These are phyloP conservation scores for Callipepla squamata DNA, from an alignment of 2,113 vertebrate genomes.

Conservation along the genomic window DNA sequence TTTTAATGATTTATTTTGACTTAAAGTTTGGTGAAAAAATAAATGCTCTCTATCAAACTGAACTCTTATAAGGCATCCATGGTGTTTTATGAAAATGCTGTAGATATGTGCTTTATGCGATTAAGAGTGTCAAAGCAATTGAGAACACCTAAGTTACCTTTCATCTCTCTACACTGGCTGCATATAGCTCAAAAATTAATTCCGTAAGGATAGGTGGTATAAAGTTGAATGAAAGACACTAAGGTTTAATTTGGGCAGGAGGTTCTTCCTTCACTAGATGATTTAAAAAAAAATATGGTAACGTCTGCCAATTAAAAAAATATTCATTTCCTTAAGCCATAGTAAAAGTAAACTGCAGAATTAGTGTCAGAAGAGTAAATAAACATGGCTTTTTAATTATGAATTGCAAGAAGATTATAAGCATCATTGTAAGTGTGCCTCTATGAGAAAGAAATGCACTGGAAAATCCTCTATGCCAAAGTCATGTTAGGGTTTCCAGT, in stretches of 20 bases:
- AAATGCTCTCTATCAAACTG: not conserved
- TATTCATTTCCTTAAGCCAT: not conserved
- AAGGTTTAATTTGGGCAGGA: not conserved
- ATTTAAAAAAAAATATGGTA: not conserved
- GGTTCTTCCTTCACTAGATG: not conserved
- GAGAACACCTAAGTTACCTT: not conserved
- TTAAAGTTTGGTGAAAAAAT: not conserved
- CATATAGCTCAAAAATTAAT: not conserved
- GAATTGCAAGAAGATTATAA: not conserved
- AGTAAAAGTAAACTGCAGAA: not conserved
- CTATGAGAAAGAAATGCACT: not conserved
- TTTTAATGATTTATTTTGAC: not conserved
- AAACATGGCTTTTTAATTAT: not conserved
- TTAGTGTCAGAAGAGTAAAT: not conserved
- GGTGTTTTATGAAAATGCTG: not conserved
- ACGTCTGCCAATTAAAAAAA: not conserved
- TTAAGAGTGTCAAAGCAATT: fast-evolving
- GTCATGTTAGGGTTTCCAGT: not conserved
- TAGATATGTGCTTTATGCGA: not conserved
- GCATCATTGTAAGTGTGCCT: not conserved
- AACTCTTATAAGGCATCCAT: not conserved
- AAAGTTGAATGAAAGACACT: not conserved
- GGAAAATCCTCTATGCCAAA: not conserved
- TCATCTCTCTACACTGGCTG: not conserved
- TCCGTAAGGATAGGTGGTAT: not conserved